Evolutionary conservation across 1,140 invertebrate genomes (phyloP).

Genomic region (Cydia strobilella): DNA sequence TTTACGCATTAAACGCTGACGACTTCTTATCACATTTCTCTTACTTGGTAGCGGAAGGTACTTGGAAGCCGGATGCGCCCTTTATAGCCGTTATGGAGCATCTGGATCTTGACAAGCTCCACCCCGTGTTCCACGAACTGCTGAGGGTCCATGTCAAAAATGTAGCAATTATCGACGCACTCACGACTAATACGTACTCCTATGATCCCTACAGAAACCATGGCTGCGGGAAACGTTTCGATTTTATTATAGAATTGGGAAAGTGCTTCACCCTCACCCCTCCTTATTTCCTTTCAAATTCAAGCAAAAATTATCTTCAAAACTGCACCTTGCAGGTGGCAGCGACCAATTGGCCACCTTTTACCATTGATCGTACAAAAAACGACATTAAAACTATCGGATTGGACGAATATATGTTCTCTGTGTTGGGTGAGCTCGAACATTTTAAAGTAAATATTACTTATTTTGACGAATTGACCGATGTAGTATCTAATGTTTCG

Average conservation of each 20-base stretch:
- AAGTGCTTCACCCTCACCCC: conserved; percentile 34
- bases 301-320: conserved; percentile 39
- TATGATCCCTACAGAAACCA: conserved; percentile 60
- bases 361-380: conserved; percentile 40
- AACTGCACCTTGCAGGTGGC: conserved; percentile 51
- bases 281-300: conserved; percentile 47
- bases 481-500: conserved; percentile 46
- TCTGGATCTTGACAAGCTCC: not conserved
- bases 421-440: conserved; percentile 48
- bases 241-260: conserved; percentile 38
- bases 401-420: conserved; percentile 53
- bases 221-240: conserved; percentile 46
- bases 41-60: conserved; percentile 3
- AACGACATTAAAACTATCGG: conserved; percentile 36
- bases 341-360: conserved; percentile 54
- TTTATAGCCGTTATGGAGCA: conserved; percentile 22
- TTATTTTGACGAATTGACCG: conserved; percentile 42
- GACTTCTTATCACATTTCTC: conserved; percentile 26
- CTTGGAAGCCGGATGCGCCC: conserved; percentile 33
- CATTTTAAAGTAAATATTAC: conserved; percentile 50
- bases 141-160: conserved; percentile 44
- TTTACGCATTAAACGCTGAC: conserved; percentile 7
- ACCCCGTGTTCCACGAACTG: conserved; percentile 35
- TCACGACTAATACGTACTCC: conserved; percentile 44
- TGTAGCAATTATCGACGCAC: conserved; percentile 46